These are phyloP conservation scores for Pocota personata DNA, from an alignment of 2,888 invertebrate genomes.

Conservation along the genomic window DNA sequence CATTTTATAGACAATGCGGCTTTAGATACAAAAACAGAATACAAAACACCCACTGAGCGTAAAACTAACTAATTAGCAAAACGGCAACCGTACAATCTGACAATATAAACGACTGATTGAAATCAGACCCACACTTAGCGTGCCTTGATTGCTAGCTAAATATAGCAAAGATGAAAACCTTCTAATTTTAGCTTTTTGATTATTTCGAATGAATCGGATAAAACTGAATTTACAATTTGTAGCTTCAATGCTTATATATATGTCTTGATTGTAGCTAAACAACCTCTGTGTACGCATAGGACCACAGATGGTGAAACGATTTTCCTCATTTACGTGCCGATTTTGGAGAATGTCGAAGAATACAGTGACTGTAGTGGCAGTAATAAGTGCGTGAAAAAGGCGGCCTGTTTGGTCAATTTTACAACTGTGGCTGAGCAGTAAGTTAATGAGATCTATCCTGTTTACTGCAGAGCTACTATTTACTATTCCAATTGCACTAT, in stretches of 20 bases:
- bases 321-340: slow-evolving; percentile 79
- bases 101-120: slow-evolving; percentile 37
- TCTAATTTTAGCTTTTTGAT: slow-evolving; percentile 36
- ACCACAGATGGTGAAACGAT: slow-evolving; percentile 79
- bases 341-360: slow-evolving; percentile 76
- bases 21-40: background rate
- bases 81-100: background rate
- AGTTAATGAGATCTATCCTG: slow-evolving; percentile 63
- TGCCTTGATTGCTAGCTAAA: background rate
- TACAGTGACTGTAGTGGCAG: no score
- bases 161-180: slow-evolving; percentile 27
- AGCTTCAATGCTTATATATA: background rate
- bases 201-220: slow-evolving; percentile 20
- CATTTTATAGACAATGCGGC: background rate
- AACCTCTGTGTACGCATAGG: slow-evolving; percentile 79
- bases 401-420: slow-evolving; percentile 79
- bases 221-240: background rate
- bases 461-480: no score
- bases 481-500: no score
- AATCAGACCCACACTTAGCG: background rate
- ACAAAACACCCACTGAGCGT: background rate
- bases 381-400: slow-evolving; percentile 79
- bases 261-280: slow-evolving; percentile 72
- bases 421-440: slow-evolving; percentile 79
- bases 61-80: slow-evolving; percentile 5